phyloP scores from a whole-genome alignment of 2,888 invertebrate species.

The Parelbella ahira region DNA sequence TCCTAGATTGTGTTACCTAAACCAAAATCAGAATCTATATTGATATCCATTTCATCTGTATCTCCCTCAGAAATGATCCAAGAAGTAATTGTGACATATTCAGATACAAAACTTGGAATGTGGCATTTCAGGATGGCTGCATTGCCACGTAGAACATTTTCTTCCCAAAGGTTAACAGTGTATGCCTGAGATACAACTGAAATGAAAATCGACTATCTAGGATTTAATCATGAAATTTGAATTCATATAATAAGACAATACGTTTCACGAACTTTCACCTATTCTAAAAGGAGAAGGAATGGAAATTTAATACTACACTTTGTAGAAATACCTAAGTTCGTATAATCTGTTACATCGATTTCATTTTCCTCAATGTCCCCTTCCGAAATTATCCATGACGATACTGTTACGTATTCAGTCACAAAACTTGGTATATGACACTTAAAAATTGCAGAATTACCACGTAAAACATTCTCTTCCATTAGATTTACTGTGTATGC shows the following conservation, averaged over 20 bases:
- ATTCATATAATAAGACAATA: no score
- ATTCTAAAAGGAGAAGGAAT: constrained; percentile 25
- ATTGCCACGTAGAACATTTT: constrained; percentile 94
- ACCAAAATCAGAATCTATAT: constrained; percentile 63
- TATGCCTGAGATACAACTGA: constrained; percentile 94
- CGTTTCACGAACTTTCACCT: no score
- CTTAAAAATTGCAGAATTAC: constrained; percentile 94
- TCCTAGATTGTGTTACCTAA: constrained; percentile 51
- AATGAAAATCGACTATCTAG: constrained; percentile 28
- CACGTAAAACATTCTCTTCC: constrained; percentile 94
- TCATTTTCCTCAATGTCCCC: constrained; percentile 79
- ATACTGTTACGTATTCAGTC: constrained; percentile 92
- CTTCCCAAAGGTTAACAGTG: constrained; percentile 94
- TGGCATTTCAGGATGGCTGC: constrained; percentile 95
- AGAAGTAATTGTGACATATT: constrained; percentile 91
- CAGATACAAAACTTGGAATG: constrained; percentile 95
- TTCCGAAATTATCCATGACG: constrained; percentile 91
- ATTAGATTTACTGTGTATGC: constrained; percentile 93
- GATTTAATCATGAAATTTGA: not conserved
- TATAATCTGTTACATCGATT: constrained; percentile 58
- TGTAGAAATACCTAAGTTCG: constrained; percentile 54
- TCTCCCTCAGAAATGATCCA: constrained; percentile 90
- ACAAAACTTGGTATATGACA: constrained; percentile 97
- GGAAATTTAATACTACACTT: constrained; percentile 3
- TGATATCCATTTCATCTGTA: constrained; percentile 66